Percentiles rank a stretch among this genome's conserved stretches.
phyloP scores from a whole-genome alignment of 2,888 invertebrate genomes.

The Cataglyphis rosenhaueri region DNA sequence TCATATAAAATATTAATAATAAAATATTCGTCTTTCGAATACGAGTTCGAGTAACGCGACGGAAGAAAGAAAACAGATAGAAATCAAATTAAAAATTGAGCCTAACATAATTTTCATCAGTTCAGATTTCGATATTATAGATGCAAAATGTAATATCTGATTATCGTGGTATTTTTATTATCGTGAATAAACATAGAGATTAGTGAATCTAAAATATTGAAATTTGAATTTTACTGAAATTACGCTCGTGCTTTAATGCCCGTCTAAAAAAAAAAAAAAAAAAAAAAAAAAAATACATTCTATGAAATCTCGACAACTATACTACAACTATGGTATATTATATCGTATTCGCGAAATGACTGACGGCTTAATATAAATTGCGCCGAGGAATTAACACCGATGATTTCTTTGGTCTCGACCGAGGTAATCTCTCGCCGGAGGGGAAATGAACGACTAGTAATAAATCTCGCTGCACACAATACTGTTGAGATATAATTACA shows the following conservation, averaged over 20 bases:
- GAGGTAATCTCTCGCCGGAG: slow-evolving; percentile 36
- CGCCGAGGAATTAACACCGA: slow-evolving; percentile 5
- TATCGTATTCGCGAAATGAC: not conserved
- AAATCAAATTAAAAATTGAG: not conserved
- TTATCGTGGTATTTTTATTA: not conserved
- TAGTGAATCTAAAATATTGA: not conserved
- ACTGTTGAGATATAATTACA: slow-evolving; percentile 38
- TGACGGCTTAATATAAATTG: not conserved
- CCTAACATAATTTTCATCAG: not conserved
- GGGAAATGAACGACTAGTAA: slow-evolving; percentile 40
- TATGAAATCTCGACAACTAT: slow-evolving; percentile 2
- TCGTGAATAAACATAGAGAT: not conserved
- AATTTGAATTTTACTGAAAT: slow-evolving; percentile 24
- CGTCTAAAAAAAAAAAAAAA: not conserved
- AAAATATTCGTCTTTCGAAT: not conserved
- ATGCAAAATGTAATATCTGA: not conserved
- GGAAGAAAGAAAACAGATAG: not conserved
- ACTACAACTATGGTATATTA: not conserved
- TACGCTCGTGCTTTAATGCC: not conserved
- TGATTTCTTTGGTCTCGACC: slow-evolving; percentile 40
- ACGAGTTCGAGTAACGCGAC: not conserved
- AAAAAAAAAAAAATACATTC: not conserved
- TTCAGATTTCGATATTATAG: not conserved
- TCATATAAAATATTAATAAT: no score
- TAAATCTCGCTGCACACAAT: slow-evolving; percentile 19